phyloP scores from a whole-genome alignment of 2,888 invertebrate genomes.

The Slavum lentiscoides region DNA sequence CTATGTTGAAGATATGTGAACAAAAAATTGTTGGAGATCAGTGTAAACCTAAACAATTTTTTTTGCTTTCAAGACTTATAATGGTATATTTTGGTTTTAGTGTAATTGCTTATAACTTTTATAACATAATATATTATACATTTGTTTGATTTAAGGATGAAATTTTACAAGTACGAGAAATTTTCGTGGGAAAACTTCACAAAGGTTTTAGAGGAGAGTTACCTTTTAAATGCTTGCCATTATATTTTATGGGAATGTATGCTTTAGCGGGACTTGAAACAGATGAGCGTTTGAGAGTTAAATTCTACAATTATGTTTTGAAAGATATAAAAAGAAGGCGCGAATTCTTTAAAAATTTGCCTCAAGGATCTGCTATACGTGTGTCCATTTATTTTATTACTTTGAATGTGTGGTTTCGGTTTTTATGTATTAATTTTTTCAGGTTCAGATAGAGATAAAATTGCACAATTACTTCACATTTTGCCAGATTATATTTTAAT shows the following conservation, averaged over 20 bases:
- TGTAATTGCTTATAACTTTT: background rate
- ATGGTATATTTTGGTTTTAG: conserved; percentile 46
- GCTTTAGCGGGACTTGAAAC: conserved; percentile 87
- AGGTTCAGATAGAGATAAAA: conserved; percentile 68
- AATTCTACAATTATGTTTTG: conserved; percentile 79
- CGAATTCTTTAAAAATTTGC: conserved; percentile 86
- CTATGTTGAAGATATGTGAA: conserved; percentile 95
- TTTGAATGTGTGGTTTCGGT: background rate
- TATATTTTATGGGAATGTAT: conserved; percentile 97
- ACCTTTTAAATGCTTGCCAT: conserved; percentile 85
- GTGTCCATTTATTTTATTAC: conserved; percentile 44
- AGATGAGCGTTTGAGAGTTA: conserved; percentile 73
- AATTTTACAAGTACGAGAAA: conserved; percentile 83
- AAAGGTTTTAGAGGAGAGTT: conserved; percentile 83
- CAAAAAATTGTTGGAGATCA: conserved; percentile 95
- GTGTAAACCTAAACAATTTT: conserved; percentile 92
- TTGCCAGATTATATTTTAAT: conserved; percentile 96
- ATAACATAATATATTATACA: background rate
- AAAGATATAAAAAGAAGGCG: conserved; percentile 84
- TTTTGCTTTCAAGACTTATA: conserved; percentile 88
- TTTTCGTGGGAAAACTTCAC: conserved; percentile 88
- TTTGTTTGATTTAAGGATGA: conserved; percentile 59
- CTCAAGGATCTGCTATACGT: conserved; percentile 68
- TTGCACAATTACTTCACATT: conserved; percentile 80
- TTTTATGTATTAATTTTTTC: conserved; percentile 31